phyloP scores from a whole-genome alignment of 2,113 vertebrate species.

The Galbula dea region DNA sequence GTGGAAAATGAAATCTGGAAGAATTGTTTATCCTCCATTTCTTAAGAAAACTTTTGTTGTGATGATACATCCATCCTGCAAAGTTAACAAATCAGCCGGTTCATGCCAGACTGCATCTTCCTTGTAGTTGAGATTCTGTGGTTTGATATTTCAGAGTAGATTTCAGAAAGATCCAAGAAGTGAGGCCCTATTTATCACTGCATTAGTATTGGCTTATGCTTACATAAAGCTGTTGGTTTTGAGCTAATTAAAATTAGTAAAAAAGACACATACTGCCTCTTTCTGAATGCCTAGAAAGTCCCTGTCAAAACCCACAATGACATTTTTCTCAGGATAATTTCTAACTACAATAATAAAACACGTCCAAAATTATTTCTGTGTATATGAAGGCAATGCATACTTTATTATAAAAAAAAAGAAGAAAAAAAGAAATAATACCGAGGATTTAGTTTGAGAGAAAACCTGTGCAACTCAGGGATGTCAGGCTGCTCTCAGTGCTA shows the following conservation, averaged over 20 bases:
- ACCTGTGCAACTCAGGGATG: neutral
- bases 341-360: neutral
- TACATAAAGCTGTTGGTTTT: neutral
- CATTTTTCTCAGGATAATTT: neutral
- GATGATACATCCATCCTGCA: neutral
- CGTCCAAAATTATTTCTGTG: neutral
- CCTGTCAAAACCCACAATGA: neutral
- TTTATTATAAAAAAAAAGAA: neutral
- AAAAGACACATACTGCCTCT: neutral
- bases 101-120: neutral
- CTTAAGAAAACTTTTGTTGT: neutral
- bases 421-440: neutral
- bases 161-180: neutral
- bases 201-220: neutral
- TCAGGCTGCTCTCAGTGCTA: neutral
- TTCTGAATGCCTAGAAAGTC: neutral
- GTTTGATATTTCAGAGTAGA: neutral
- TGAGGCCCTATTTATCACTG: neutral
- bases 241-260: neutral
- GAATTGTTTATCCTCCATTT: neutral
- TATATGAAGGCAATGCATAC: neutral
- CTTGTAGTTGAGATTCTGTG: neutral
- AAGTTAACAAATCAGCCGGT: neutral
- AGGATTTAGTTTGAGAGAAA: neutral
- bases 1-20: neutral